phyloP scores from a whole-genome alignment of 2,113 vertebrate genomes.

The Poecile atricapillus region DNA sequence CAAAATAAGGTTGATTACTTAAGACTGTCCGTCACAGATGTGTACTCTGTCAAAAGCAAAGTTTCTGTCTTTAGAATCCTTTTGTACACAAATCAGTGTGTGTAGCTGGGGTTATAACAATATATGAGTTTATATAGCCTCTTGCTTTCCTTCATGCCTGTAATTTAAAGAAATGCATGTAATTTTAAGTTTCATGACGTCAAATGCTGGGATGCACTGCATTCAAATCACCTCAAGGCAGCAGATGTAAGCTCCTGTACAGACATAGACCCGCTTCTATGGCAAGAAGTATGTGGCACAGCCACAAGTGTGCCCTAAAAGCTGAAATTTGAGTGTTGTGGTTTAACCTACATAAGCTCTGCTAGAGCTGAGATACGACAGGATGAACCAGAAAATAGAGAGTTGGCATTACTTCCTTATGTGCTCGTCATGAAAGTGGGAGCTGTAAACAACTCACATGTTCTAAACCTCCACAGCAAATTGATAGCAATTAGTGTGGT shows the following conservation, averaged over 20 bases:
- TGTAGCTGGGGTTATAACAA: background rate
- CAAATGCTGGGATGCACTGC: background rate
- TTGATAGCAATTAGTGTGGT: background rate
- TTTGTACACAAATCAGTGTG: fast-evolving
- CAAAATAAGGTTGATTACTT: background rate
- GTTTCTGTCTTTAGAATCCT: background rate
- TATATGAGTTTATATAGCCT: background rate
- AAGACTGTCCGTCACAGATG: background rate
- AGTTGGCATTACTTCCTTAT: background rate
- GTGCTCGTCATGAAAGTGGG: background rate
- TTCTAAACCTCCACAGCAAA: background rate
- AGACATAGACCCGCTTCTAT: background rate
- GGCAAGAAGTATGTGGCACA: background rate
- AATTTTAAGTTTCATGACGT: background rate
- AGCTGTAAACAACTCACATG: background rate
- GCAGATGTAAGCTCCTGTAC: background rate
- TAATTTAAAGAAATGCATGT: background rate
- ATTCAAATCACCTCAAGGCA: background rate
- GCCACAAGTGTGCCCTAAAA: background rate
- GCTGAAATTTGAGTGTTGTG: background rate
- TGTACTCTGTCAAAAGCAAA: background rate
- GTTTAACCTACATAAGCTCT: constrained; percentile 18
- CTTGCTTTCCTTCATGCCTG: background rate
- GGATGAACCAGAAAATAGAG: background rate
- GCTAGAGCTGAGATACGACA: background rate